Percentiles rank a stretch among this genome's conserved stretches.
phyloP scores from a whole-genome alignment of 1,140 invertebrate genomes.

The Chrysopa pallens region DNA sequence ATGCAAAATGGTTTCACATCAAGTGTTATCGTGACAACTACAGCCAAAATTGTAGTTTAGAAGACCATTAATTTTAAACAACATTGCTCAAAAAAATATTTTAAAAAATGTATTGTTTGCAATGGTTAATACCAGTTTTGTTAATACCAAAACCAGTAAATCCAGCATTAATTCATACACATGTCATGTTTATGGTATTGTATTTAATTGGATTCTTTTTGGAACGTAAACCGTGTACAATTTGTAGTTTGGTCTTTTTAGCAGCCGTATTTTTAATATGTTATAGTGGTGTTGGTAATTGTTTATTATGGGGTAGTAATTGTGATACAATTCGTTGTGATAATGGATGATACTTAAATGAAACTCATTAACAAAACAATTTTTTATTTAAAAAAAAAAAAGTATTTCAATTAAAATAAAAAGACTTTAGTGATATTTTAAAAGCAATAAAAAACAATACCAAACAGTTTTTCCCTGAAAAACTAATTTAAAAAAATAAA shows the following conservation, averaged over 20 bases:
- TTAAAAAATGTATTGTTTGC: slow-evolving; percentile 83
- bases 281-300: slow-evolving; percentile 89
- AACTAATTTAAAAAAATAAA: too few relatives aligned
- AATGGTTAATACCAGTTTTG: slow-evolving; percentile 93
- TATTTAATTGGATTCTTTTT: slow-evolving; percentile 88
- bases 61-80: too few relatives aligned
- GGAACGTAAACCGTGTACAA: slow-evolving; percentile 89
- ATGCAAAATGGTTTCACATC: too few relatives aligned
- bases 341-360: not conserved
- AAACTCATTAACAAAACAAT: too few relatives aligned
- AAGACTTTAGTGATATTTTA: too few relatives aligned
- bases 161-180: slow-evolving; percentile 83
- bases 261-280: slow-evolving; percentile 84
- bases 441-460: too few relatives aligned
- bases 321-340: slow-evolving; percentile 23
- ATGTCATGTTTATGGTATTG: slow-evolving; percentile 91
- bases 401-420: too few relatives aligned
- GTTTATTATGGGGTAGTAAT: slow-evolving; percentile 73
- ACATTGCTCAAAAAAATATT: too few relatives aligned
- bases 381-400: too few relatives aligned
- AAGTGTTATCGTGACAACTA: too few relatives aligned
- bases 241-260: slow-evolving; percentile 86
- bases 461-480: too few relatives aligned
- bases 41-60: too few relatives aligned
- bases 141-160: slow-evolving; percentile 93